Evolutionary conservation across 2,797 vertebrate genomes (phyloP).

Genomic region (Xenops minutus): DNA sequence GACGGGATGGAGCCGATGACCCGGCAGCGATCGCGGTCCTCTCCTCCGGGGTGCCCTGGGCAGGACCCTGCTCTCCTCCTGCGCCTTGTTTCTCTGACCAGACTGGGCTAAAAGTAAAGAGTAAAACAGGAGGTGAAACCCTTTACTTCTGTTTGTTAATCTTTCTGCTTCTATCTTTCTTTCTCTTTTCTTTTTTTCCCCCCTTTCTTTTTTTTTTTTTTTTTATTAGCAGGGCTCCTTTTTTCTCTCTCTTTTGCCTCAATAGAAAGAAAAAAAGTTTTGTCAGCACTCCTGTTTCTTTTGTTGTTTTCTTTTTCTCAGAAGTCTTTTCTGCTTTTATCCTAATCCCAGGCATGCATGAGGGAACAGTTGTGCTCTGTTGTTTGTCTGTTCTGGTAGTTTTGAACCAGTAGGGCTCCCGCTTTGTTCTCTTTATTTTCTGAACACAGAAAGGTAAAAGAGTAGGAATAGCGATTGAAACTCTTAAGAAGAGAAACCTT

Average conservation of each 20-base stretch:
- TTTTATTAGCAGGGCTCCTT: slow-evolving; percentile 81
- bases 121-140: slow-evolving; percentile 80
- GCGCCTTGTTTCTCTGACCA: slow-evolving; percentile 36
- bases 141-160: slow-evolving; percentile 88
- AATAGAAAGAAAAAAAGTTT: slow-evolving; percentile 94
- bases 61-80: slow-evolving; percentile 16
- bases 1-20: neutral
- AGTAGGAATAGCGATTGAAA: slow-evolving; percentile 90
- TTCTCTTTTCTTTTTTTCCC: slow-evolving; percentile 71
- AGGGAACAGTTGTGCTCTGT: slow-evolving; percentile 98
- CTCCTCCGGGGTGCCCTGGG: neutral
- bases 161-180: slow-evolving; percentile 77
- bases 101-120: slow-evolving; percentile 63
- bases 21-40: rapidly evolving
- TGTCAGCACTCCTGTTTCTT: slow-evolving; percentile 95
- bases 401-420: slow-evolving; percentile 94
- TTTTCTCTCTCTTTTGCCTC: slow-evolving; percentile 84
- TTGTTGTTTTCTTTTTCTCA: slow-evolving; percentile 95
- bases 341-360: slow-evolving; percentile 99
- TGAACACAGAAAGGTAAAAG: slow-evolving; percentile 96
- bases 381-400: slow-evolving; percentile 99
- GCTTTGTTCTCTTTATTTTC: slow-evolving; percentile 96
- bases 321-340: slow-evolving; percentile 94
- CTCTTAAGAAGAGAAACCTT: slow-evolving; percentile 87
- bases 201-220: slow-evolving; percentile 49